These are phyloP conservation scores for Chaetorhynchus papuensis DNA, from an alignment of 2,113 vertebrate species.

Conservation along the genomic window DNA sequence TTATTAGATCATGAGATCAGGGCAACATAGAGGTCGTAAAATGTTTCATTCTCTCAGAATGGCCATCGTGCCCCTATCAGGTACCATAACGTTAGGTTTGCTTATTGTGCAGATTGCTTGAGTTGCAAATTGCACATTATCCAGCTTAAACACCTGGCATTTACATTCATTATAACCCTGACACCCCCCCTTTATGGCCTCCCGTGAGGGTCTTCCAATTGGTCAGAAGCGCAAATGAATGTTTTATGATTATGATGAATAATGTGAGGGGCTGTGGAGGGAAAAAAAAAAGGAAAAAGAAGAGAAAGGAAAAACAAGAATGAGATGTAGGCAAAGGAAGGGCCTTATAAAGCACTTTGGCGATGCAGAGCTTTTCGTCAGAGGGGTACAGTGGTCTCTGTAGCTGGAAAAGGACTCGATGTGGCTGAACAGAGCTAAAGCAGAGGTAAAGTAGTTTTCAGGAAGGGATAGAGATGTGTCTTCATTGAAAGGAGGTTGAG, in stretches of 20 bases:
- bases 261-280: conserved; percentile 44
- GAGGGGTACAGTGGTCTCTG: background rate
- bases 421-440: background rate
- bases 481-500: background rate
- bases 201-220: conserved; percentile 69
- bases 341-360: background rate
- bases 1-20: conserved; percentile 69
- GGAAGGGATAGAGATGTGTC: background rate
- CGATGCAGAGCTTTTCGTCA: background rate
- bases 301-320: background rate
- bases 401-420: background rate
- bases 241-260: conserved; percentile 76
- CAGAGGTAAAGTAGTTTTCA: background rate
- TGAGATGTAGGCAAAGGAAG: background rate
- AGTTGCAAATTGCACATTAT: conserved; percentile 73
- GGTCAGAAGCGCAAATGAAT: conserved; percentile 73
- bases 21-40: conserved; percentile 68
- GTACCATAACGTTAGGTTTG: conserved; percentile 70
- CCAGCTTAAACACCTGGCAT: conserved; percentile 70
- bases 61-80: conserved; percentile 60
- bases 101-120: conserved; percentile 72
- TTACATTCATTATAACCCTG: conserved; percentile 70
- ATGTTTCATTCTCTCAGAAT: conserved; percentile 68
- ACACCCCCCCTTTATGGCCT: conserved; percentile 64
- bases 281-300: background rate